Evolutionary conservation across 2,888 invertebrate species (phyloP).

Genomic region (Nomada ferruginata): DNA sequence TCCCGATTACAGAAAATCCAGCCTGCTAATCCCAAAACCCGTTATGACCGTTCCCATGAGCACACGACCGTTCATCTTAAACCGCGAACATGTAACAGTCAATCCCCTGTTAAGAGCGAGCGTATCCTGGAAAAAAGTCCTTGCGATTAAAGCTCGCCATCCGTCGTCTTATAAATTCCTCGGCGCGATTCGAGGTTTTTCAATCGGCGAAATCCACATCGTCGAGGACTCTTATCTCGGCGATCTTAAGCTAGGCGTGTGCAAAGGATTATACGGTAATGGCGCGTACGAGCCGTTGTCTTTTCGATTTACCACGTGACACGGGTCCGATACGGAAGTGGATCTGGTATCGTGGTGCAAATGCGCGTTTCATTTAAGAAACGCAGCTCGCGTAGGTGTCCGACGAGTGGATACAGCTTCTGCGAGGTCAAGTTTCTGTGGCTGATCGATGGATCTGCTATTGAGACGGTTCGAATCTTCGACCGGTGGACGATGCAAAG

Average conservation of each 20-base stretch:
- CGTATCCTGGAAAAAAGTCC: not conserved
- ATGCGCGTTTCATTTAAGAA: slow-evolving; percentile 62
- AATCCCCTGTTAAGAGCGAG: not conserved
- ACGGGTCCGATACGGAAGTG: slow-evolving; percentile 62
- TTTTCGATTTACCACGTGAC: slow-evolving; percentile 59
- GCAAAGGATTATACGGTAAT: slow-evolving; percentile 53
- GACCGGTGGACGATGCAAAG: slow-evolving; percentile 30
- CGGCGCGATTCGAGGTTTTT: not conserved
- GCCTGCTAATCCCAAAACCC: slow-evolving; percentile 6
- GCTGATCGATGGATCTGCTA: slow-evolving; percentile 68
- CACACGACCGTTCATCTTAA: not conserved
- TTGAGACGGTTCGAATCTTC: slow-evolving; percentile 54
- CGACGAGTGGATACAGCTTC: slow-evolving; percentile 65
- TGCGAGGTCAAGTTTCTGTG: slow-evolving; percentile 64
- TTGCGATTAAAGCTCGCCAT: not conserved
- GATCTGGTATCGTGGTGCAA: slow-evolving; percentile 50
- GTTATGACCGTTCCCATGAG: slow-evolving; percentile 4
- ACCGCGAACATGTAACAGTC: not conserved
- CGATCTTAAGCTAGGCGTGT: slow-evolving; percentile 41
- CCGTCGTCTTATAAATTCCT: slow-evolving; percentile 1
- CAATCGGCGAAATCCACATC: slow-evolving; percentile 16
- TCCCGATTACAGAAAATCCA: slow-evolving; percentile 18
- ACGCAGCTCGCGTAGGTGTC: slow-evolving; percentile 72
- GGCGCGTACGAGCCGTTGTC: slow-evolving; percentile 53
- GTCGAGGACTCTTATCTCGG: slow-evolving; percentile 17